Percentiles rank a stretch among this genome's conserved stretches.
These are phyloP conservation scores for Falco rusticolus DNA, from an alignment of 2,797 vertebrate genomes.

Conservation along the genomic window DNA sequence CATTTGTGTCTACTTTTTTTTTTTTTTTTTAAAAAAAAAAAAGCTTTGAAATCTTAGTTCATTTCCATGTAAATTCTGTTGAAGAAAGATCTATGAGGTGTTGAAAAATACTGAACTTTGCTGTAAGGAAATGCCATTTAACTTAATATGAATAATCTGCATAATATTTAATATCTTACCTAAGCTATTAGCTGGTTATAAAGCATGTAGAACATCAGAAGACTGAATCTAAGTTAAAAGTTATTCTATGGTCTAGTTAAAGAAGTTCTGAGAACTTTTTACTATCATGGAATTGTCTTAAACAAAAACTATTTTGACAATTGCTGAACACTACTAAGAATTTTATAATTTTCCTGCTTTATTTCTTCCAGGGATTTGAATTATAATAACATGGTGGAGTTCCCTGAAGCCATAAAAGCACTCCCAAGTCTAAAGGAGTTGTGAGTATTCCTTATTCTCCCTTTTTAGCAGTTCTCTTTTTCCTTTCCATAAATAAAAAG, in stretches of 20 bases:
- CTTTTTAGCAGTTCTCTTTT: neutral
- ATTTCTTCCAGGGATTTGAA: slow-evolving; percentile 90
- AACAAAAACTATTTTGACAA: neutral
- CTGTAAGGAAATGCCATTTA: neutral
- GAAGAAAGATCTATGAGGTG: neutral
- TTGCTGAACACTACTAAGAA: neutral
- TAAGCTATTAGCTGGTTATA: neutral
- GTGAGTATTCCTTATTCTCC: slow-evolving; percentile 83
- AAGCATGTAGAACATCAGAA: neutral
- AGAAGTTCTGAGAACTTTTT: neutral
- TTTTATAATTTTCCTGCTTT: neutral
- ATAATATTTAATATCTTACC: neutral
- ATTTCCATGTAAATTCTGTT: neutral
- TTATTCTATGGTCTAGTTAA: neutral
- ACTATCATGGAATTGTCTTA: neutral
- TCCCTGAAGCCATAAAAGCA: slow-evolving; percentile 92
- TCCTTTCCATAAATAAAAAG: neutral
- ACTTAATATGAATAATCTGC: neutral
- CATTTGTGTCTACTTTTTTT: neutral
- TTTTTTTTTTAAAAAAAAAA: neutral
- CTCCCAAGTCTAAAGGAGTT: slow-evolving; percentile 95
- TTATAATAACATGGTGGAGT: slow-evolving; percentile 92
- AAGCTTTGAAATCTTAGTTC: neutral
- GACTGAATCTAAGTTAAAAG: neutral
- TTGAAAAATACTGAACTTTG: neutral